Conservation (phyloP, 2,797 vertebrate species). For the Thalassophryne amazonica region DNA sequence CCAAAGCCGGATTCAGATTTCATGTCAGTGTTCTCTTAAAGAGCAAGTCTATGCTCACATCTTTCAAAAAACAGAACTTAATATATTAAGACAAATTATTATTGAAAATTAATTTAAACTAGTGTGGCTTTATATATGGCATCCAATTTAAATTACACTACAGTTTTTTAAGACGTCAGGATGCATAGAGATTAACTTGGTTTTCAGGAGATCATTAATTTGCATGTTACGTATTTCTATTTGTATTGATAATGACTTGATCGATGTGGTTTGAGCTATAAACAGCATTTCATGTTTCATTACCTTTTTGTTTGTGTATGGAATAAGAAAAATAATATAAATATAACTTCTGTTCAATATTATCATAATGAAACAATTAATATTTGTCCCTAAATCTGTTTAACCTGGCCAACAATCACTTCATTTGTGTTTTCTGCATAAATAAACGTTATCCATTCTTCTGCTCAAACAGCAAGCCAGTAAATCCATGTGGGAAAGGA, state of each 20-base stretch:
- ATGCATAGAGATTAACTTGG: too few species aligned
- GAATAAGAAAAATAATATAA: constrained; percentile 36
- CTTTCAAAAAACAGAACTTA: neutral
- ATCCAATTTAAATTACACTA: too few species aligned
- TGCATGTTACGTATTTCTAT: neutral
- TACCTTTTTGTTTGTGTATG: constrained; percentile 42
- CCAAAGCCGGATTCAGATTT: constrained; percentile 66
- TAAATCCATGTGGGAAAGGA: too few species aligned
- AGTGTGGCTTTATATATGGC: too few species aligned
- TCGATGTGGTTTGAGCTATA: neutral
- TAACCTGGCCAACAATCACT: neutral
- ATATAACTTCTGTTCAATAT: constrained; percentile 16
- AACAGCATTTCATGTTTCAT: constrained; percentile 41
- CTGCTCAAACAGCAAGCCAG: too few species aligned
- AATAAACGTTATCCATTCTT: too few species aligned
- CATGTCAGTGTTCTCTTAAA: constrained; percentile 65
- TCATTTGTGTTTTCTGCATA: too few species aligned
- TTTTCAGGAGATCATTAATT: too few species aligned
- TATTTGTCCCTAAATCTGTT: constrained; percentile 14
- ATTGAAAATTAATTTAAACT: too few species aligned
- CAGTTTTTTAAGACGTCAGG: too few species aligned
- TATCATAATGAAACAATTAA: too few species aligned
- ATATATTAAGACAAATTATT: neutral
- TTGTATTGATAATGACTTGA: neutral
- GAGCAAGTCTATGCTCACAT: constrained; percentile 27